Conservation (phyloP, 2,113 vertebrate species). For the Anolis sagrei region DNA sequence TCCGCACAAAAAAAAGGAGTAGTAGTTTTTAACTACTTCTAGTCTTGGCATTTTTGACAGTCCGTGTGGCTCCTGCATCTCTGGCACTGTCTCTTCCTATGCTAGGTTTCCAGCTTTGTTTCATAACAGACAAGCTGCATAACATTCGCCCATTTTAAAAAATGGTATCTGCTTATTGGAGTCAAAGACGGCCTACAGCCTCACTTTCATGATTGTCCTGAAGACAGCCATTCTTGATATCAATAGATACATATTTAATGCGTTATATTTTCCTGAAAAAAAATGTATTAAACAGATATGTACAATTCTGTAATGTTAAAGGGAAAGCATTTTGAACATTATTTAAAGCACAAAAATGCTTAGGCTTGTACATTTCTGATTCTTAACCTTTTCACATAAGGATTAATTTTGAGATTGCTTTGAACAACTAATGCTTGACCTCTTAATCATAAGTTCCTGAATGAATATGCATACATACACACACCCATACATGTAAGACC, state of each 20-base stretch:
- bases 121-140: too few relatives aligned
- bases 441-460: background rate
- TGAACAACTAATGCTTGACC: background rate
- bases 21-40: too few relatives aligned
- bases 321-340: slow-evolving; percentile 11
- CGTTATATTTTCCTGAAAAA: background rate
- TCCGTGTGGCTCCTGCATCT: too few relatives aligned
- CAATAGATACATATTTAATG: background rate
- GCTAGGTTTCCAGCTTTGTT: background rate
- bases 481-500: background rate
- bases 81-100: background rate
- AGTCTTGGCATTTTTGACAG: too few relatives aligned
- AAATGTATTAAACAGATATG: slow-evolving; percentile 32
- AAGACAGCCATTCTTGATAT: background rate
- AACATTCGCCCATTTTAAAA: background rate
- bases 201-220: too few relatives aligned
- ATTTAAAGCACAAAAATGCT: background rate
- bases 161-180: too few relatives aligned
- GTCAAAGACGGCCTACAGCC: background rate
- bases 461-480: background rate
- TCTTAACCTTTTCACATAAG: background rate
- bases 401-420: background rate
- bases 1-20: too few relatives aligned
- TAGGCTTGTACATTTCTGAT: too few relatives aligned
- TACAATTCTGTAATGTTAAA: slow-evolving; percentile 27